phyloP scores from a whole-genome alignment of 2,113 vertebrate genomes.

The Pygoscelis adeliae region DNA sequence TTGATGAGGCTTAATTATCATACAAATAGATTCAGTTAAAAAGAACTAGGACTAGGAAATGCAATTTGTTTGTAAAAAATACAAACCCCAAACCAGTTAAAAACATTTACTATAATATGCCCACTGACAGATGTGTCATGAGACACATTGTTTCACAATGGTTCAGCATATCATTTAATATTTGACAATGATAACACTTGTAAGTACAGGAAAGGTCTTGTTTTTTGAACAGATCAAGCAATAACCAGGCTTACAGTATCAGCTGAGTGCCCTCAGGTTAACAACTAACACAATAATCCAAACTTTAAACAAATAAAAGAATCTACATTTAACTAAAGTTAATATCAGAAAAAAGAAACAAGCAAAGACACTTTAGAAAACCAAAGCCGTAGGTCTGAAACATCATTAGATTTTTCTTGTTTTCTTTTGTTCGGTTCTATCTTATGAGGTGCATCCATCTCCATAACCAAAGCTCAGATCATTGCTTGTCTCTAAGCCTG shows the following conservation, averaged over 20 bases:
- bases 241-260: background rate
- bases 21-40: background rate
- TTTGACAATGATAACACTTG: background rate
- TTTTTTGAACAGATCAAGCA: background rate
- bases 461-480: background rate
- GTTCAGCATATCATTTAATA: background rate
- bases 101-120: background rate
- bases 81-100: background rate
- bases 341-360: background rate
- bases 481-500: background rate
- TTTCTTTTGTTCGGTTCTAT: background rate
- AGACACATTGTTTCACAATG: background rate
- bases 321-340: background rate
- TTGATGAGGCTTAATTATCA: background rate
- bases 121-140: background rate
- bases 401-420: background rate
- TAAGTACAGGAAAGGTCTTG: background rate
- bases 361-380: background rate
- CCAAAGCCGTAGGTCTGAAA: background rate
- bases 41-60: background rate
- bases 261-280: background rate
- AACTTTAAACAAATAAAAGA: background rate
- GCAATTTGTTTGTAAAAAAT: background rate
- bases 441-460: background rate
- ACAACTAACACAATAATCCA: background rate